phyloP scores from a whole-genome alignment of 1,140 invertebrate species.

The Papilio helenus region DNA sequence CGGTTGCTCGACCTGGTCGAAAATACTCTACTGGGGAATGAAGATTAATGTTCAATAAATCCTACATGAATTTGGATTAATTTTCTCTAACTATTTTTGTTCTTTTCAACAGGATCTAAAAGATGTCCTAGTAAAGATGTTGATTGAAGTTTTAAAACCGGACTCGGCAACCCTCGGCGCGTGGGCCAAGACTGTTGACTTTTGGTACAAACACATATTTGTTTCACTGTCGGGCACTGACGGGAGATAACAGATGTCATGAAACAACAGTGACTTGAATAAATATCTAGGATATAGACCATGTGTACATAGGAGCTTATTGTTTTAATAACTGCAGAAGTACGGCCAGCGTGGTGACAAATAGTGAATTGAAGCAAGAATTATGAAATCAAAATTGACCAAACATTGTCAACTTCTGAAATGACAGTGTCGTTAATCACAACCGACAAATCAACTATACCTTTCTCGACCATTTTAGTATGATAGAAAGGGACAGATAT shows the following conservation, averaged over 20 bases:
- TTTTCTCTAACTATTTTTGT: background rate
- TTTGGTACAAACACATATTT: conserved; percentile 74
- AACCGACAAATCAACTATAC: background rate
- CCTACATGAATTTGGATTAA: too few species aligned
- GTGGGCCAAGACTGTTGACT: conserved; percentile 68
- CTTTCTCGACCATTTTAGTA: background rate
- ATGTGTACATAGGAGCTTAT: conserved; percentile 37
- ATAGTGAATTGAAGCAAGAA: background rate
- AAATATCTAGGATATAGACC: conserved; percentile 30
- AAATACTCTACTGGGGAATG: too few species aligned
- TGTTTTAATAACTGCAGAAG: conserved; percentile 9
- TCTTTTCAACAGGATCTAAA: conserved; percentile 63
- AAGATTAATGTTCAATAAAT: too few species aligned
- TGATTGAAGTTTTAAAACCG: conserved; percentile 64
- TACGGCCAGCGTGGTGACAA: background rate
- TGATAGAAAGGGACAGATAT: conserved; percentile 9
- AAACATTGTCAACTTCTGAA: background rate
- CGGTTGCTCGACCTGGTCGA: too few species aligned
- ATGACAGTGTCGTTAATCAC: background rate
- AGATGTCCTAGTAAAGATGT: conserved; percentile 66
- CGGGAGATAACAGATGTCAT: conserved; percentile 51
- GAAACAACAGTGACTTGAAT: conserved; percentile 1
- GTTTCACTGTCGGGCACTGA: conserved; percentile 49
- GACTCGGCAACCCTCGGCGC: conserved; percentile 58
- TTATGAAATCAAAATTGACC: background rate